These are phyloP conservation scores for Polypedilum vanderplanki DNA, from an alignment of 1,140 invertebrate species.

Conservation along the genomic window DNA sequence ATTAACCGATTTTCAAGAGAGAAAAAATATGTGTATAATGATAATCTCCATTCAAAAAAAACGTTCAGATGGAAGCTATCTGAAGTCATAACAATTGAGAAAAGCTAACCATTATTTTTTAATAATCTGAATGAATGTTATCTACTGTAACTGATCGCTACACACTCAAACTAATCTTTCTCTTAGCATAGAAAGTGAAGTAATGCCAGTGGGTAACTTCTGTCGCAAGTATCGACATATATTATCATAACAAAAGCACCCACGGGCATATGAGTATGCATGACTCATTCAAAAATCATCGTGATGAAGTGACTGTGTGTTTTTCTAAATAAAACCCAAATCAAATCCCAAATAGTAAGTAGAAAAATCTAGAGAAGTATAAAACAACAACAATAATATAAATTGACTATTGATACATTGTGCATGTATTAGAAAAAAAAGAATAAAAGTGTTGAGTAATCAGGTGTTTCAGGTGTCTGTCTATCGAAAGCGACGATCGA, in stretches of 20 bases:
- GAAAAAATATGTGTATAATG: not conserved
- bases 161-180: not conserved
- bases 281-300: not conserved
- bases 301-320: conserved; percentile 16
- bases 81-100: conserved; percentile 16
- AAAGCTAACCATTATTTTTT: conserved; percentile 26
- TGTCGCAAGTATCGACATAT: not conserved
- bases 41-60: not conserved
- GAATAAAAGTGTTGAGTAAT: conserved; percentile 26
- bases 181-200: not conserved
- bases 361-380: not conserved
- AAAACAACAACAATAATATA: conserved; percentile 7
- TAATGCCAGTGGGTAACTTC: not conserved
- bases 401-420: conserved; percentile 13
- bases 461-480: conserved; percentile 8
- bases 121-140: conserved; percentile 25
- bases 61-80: not conserved
- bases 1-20: conserved; percentile 16
- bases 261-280: not conserved
- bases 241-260: not conserved
- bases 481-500: conserved; percentile 22
- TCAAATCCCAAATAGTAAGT: not conserved
- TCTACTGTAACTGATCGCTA: conserved; percentile 22
- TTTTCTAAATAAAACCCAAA: not conserved
- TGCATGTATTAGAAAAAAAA: not conserved